Base-by-base conservation (phyloP, 64 coral and sea anemone genomes). In the Porites lutea region DNA sequence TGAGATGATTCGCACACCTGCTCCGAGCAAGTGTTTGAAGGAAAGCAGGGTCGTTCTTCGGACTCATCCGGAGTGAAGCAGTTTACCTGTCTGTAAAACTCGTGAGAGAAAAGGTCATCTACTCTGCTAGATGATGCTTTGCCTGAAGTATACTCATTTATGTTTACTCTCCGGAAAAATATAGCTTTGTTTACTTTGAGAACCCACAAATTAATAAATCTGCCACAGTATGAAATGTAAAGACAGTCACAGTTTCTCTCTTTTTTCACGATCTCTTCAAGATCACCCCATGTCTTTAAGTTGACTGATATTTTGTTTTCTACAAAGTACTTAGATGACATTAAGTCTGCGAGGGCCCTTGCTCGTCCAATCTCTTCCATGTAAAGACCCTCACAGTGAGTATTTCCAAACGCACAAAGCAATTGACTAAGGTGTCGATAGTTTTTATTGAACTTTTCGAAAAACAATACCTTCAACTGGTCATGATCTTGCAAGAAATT, bases 271-370 rank as follows among this genome's bases (percentile, higher is more conserved):
- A 64, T 13, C 12, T 18, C 16, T 18, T 64, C 61, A 13, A 64
- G 3, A 4, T 15, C 61, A 64, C 4, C 11, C 61, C 11, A 18
- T 13, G 61, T 11, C 16, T 64, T 10, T 64, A 15, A 13, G 16
- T 4, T 15, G 3, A 18, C 6, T 13, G 61, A 64, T 15, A 13
- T 15, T 15, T 64, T 0, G 61, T 2, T 18, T 13, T 15, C 16
- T 4, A 64, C 2, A 18, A 10, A 79, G 43, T 90, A 79, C 23
- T 4, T 63, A 0, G 15, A 53, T 16, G 78, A 54, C 88, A 89
- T 67, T 16, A 90, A 78, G 51, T 90, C 88, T 69, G 88, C 76
- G 3, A 90, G 79, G 8, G 74, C 74, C n/a, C 88, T 69, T 2
- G 88, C 77, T 15, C 88, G 88, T 65, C 75, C 49, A 6, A 65